Base-by-base conservation (phyloP, 2,797 vertebrate species). In the Scomberomorus guttatus region DNA sequence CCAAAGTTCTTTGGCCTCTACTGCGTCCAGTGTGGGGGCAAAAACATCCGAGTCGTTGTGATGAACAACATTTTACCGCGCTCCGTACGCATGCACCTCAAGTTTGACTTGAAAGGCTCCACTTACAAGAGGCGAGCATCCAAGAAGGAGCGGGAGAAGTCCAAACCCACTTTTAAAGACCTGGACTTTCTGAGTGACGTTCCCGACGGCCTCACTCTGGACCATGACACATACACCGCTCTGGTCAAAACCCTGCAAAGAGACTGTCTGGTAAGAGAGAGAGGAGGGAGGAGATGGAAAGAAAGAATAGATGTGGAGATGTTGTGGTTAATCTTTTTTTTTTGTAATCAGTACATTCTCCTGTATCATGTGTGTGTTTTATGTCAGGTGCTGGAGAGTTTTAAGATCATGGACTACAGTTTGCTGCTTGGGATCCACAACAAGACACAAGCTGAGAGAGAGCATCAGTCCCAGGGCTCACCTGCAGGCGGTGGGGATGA, bases 321-420 rank as follows among this genome's bases (percentile, higher is more conserved):
- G 37, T 39, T 39, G 1, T 39, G 10, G 37, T 39, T 39, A 12
- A 12, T 39, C 0, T 2, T 39, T 39, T 39, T 37, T 39, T 39
- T 39, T 2, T 39, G 14, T 42, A 13, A 14, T 42, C 12, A 3
- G 3, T 14, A 42, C 39, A 42, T 13, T 42, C 3, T 42, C 39
- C 39, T 42, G 39, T 42, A 17, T 42, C 5, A 1, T 55, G 6
- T 75, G 1, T 77, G n/a, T 70, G 15, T 82, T 72, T 65, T 18
- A 20, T 5, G 5, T 39, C 71, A 96, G 96, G 96, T 96, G 52
- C 92, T 99, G 77, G 98, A 99, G 93, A 99, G 98, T 84, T 99
- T 99, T 92, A 99, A 99, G 94, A 99, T 99, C 82, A 99, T 99
- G 97, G 98, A 99, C 94, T 99, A 99, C 94, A 99, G 98, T 90